These are phyloP conservation scores for Bradypus variegatus DNA, from an alignment of 2,797 vertebrate genomes.

Conservation along the genomic window DNA sequence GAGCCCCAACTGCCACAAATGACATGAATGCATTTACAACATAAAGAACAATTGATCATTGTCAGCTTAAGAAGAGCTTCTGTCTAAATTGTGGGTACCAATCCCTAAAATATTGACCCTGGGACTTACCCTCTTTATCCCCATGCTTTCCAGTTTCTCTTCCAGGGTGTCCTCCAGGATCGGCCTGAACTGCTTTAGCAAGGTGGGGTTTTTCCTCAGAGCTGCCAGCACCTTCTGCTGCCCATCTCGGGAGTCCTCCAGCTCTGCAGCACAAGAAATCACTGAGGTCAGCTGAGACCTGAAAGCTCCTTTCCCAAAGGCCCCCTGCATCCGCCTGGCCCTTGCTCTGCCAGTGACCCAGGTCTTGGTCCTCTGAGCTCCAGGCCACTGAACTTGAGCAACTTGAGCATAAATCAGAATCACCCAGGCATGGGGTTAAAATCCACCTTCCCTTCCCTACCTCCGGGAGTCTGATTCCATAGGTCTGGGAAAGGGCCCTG, in stretches of 20 bases:
- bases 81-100: not conserved
- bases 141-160: slow-evolving; percentile 73
- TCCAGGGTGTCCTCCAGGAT: slow-evolving; percentile 70
- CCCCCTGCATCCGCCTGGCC: not conserved
- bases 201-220: slow-evolving; percentile 55
- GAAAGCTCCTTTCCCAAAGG: not conserved
- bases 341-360: not conserved
- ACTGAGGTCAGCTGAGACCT: not conserved
- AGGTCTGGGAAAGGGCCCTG: not conserved
- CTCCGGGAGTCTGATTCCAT: not conserved
- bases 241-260: not conserved
- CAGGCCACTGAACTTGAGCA: not conserved
- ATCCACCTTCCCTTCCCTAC: not conserved
- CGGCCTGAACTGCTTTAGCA: slow-evolving; percentile 66
- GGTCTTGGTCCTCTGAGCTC: not conserved
- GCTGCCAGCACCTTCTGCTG: slow-evolving; percentile 56
- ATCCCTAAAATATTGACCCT: not conserved
- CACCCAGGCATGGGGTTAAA: not conserved
- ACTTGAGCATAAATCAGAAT: not conserved
- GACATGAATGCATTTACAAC: not conserved
- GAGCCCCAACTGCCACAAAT: not conserved
- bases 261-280: slow-evolving; percentile 42
- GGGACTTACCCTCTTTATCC: slow-evolving; percentile 62
- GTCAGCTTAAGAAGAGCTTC: not conserved
- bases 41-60: not conserved